Evolutionary conservation across 2,797 vertebrate species (phyloP).

Genomic region (Alauda arvensis): DNA sequence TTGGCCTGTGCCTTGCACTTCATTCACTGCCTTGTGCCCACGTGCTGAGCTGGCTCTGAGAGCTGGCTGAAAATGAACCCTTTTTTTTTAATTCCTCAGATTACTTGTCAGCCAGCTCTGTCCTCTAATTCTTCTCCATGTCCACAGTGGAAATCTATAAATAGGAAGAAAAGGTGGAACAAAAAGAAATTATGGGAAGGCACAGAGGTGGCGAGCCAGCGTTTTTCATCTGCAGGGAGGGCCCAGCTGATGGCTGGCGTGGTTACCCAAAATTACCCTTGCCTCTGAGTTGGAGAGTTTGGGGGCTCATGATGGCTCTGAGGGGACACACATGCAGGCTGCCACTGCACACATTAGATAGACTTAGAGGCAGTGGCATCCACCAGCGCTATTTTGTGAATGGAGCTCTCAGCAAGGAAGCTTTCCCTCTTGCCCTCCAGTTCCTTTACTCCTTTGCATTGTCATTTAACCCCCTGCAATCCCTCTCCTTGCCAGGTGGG

Average conservation of each 20-base stretch:
- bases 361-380: not conserved
- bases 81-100: not conserved
- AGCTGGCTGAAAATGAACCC: not conserved
- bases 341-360: not conserved
- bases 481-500: not conserved
- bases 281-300: not conserved
- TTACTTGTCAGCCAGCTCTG: conserved; percentile 1
- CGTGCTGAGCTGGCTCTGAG: not conserved
- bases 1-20: not conserved
- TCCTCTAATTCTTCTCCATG: not conserved
- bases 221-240: not conserved
- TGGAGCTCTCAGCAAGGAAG: not conserved
- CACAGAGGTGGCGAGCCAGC: not conserved
- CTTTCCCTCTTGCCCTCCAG: not conserved
- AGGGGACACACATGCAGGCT: not conserved
- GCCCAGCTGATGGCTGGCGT: not conserved
- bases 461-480: not conserved
- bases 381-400: not conserved
- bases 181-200: not conserved
- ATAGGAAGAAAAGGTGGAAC: not conserved
- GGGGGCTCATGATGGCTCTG: not conserved
- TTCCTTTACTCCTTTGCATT: not conserved
- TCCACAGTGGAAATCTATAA: not conserved
- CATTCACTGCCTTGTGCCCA: not conserved
- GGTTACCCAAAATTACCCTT: not conserved